Conservation (phyloP, 2,888 invertebrate genomes). For the Meandrusa payeni region DNA sequence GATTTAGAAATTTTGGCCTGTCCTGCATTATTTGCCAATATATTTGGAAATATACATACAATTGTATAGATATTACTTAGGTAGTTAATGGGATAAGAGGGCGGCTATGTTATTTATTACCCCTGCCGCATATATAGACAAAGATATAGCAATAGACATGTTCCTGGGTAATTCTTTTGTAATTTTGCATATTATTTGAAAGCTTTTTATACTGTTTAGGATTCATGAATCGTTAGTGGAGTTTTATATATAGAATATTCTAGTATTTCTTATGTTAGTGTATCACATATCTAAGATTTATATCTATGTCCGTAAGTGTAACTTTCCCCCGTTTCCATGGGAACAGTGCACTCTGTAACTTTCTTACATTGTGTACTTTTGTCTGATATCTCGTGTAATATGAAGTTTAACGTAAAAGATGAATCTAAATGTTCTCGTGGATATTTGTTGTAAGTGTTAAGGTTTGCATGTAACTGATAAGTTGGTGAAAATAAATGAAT, state of each 20-base stretch:
- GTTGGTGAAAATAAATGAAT: conserved; percentile 43
- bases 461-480: conserved; percentile 40
- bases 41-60: no score
- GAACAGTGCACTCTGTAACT: conserved; percentile 11
- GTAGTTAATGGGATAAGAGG: conserved; percentile 33
- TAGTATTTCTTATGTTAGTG: conserved; percentile 15
- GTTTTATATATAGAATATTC: conserved; percentile 5
- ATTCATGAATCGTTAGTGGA: conserved; percentile 1
- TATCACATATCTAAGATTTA: conserved; percentile 25
- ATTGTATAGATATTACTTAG: conserved; percentile 18
- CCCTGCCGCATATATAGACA: conserved; percentile 36
- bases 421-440: conserved; percentile 14
- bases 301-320: conserved; percentile 11
- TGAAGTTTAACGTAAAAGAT: conserved; percentile 8
- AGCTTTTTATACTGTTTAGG: conserved; percentile 4
- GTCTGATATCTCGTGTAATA: conserved; percentile 12
- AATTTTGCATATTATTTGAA: conserved; percentile 8
- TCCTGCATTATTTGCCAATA: conserved; percentile 13
- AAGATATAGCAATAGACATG: conserved; percentile 43
- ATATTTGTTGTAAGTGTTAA: conserved; percentile 34
- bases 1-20: no score
- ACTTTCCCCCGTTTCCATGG: neutral
- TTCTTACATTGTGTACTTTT: conserved; percentile 17
- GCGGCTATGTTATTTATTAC: conserved; percentile 46
- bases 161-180: conserved; percentile 38